Percentiles rank a stretch among this genome's conserved stretches.
These are phyloP conservation scores for Tineola bisselliella DNA, from an alignment of 2,888 invertebrate genomes.

Conservation along the genomic window DNA sequence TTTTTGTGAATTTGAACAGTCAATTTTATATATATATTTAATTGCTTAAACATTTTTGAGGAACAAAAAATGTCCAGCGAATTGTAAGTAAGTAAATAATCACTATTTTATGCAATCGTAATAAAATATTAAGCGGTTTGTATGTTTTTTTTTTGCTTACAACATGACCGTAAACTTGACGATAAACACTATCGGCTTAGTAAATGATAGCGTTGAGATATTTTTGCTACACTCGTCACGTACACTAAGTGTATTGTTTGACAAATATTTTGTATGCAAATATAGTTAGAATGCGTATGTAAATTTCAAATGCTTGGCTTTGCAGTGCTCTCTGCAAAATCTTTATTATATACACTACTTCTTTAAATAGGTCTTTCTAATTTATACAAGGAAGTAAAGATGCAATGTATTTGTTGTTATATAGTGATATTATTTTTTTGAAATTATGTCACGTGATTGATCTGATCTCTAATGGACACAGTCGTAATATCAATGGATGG, in stretches of 20 bases:
- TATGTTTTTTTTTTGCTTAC: not conserved
- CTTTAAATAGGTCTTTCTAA: not conserved
- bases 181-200: not conserved
- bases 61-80: no score
- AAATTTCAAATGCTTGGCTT: not conserved
- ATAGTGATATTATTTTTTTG: not conserved
- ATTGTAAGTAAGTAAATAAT: no score
- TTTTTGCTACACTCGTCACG: conserved; percentile 10
- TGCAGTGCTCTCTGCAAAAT: not conserved
- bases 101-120: no score
- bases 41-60: no score
- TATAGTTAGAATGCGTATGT: conserved; percentile 9
- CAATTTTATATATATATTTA: no score
- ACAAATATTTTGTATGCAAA: conserved; percentile 13
- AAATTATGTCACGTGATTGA: not conserved
- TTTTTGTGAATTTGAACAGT: no score
- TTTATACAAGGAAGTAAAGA: not conserved
- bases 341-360: not conserved
- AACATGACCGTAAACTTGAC: not conserved
- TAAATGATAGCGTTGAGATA: conserved; percentile 7
- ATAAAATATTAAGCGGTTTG: no score
- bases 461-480: not conserved
- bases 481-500: not conserved
- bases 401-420: not conserved
- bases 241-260: not conserved